Percentiles rank a stretch among this genome's conserved stretches.
Evolutionary conservation across 2,113 vertebrate genomes (phyloP).

Genomic region (Ophiodon elongatus): DNA sequence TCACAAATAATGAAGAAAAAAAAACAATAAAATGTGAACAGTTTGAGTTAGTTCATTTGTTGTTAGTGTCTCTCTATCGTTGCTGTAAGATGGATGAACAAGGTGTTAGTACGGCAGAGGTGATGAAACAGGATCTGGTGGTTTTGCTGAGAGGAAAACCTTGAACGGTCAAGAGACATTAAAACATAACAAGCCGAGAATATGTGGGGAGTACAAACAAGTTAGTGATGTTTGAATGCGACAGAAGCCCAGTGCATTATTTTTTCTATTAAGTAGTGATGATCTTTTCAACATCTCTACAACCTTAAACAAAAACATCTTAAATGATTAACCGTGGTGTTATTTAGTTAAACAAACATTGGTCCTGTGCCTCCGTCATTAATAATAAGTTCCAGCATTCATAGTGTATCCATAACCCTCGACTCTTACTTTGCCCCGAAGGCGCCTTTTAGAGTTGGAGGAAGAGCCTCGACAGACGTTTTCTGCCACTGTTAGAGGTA

Average conservation of each 20-base stretch:
- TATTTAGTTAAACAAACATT: neutral
- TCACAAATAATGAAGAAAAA: neutral
- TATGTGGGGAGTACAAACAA: neutral
- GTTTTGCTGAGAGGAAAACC: slow-evolving; percentile 31
- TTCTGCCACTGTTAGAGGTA: slow-evolving; percentile 54
- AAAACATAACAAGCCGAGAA: neutral
- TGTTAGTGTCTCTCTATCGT: neutral
- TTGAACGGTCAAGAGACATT: neutral
- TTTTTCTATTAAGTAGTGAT: neutral
- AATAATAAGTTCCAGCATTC: slow-evolving; percentile 17
- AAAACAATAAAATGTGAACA: neutral
- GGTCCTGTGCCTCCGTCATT: slow-evolving; percentile 18
- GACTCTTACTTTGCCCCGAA: slow-evolving; percentile 71
- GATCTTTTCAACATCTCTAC: neutral
- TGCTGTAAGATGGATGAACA: slow-evolving; percentile 24
- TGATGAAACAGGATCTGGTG: slow-evolving; percentile 19
- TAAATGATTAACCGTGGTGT: neutral
- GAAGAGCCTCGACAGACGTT: slow-evolving; percentile 62
- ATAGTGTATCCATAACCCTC: neutral
- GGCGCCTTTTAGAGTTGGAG: slow-evolving; percentile 68
- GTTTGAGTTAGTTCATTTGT: slow-evolving; percentile 16
- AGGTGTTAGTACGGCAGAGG: slow-evolving; percentile 11
- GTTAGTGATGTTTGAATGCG: slow-evolving; percentile 7
- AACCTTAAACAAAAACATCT: neutral
- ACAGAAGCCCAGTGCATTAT: neutral